These are phyloP conservation scores for Sebastes fasciatus DNA, from an alignment of 2,113 vertebrate genomes.

Conservation along the genomic window DNA sequence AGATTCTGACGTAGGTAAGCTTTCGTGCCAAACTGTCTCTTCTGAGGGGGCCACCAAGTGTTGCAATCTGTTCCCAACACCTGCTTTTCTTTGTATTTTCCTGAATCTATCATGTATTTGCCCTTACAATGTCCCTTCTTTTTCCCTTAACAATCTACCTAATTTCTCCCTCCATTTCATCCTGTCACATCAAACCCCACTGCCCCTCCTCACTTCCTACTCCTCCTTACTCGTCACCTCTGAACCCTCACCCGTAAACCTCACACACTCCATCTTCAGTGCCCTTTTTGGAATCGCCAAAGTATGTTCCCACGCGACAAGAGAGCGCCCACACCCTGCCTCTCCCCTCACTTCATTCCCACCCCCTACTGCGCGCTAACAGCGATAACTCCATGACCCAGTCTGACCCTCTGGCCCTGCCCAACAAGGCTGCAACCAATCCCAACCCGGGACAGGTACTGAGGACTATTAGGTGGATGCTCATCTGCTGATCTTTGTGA, in stretches of 20 bases:
- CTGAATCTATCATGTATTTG: conserved; percentile 1
- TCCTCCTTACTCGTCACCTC: background rate
- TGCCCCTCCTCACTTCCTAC: conserved; percentile 19
- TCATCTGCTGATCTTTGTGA: conserved; percentile 24
- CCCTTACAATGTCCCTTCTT: conserved; percentile 8
- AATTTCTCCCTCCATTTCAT: conserved; percentile 21
- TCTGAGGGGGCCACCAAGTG: background rate
- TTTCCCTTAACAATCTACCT: conserved; percentile 12
- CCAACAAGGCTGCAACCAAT: conserved; percentile 76
- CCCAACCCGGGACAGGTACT: conserved; percentile 78
- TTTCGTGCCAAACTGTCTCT: background rate
- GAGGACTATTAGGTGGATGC: conserved; percentile 10
- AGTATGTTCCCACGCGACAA: conserved; percentile 86
- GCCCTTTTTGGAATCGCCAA: conserved; percentile 92
- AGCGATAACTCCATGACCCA: conserved; percentile 92
- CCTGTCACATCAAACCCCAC: conserved; percentile 14
- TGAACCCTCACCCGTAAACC: background rate
- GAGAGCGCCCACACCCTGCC: conserved; percentile 85
- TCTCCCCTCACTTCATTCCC: conserved; percentile 78
- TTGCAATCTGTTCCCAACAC: conserved; percentile 11
- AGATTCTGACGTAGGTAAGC: conserved; percentile 90
- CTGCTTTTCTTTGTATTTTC: conserved; percentile 14
- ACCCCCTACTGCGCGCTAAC: conserved; percentile 89
- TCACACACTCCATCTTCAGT: conserved; percentile 75
- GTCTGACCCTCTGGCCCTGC: conserved; percentile 86